Evolutionary conservation across 2,888 invertebrate genomes (phyloP), one percentile per base, ranked within the genome.

Genomic region (Eustalomyia histrio): DNA sequence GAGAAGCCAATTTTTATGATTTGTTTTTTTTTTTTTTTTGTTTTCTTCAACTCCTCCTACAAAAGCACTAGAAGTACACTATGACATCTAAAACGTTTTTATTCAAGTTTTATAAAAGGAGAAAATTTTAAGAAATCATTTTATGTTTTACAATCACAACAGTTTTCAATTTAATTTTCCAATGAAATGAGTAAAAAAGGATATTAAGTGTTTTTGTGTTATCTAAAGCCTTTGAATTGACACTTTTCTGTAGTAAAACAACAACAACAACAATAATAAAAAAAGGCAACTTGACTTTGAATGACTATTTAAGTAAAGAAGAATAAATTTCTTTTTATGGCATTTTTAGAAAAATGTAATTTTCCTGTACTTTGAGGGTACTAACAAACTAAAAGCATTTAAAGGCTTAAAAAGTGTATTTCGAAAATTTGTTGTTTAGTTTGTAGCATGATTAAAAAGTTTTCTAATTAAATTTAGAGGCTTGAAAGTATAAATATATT

Each of bases 1-100:
- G 1, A 60, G 17, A 60, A 43, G 21, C 21, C 24, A 61, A 47
- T 24, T 61, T 61, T 10, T 24, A n/a, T 47, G 43, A 43, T 61
- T 12, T 14, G 2, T 10, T 61, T 61, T 43, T n/a, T n/a, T n/a
- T n/a, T n/a, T n/a, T n/a, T n/a, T n/a, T n/a, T n/a, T n/a, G n/a
- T n/a, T n/a, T n/a, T n/a, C n/a, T n/a, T 61, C 24, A 16, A 10
- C 47, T 5, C 16, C 8, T 21, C 39, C 17, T 21, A 24, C 24
- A 24, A 47, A 29, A 29, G 29, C 29, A 1, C 4, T 17, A 60
- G 39, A 60, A 18, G 5, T 47, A 1, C 43, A 47, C 21, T 7
- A n/a, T 24, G 47, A 47, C 61, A 63, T 63, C 43, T 63, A 47
- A 16, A n/a, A 63, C n/a, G n/a, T 63, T 47, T 63, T 47, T 63